These are phyloP conservation scores for Nemotelus nigrinus DNA, from an alignment of 2,888 invertebrate genomes.

Conservation along the genomic window DNA sequence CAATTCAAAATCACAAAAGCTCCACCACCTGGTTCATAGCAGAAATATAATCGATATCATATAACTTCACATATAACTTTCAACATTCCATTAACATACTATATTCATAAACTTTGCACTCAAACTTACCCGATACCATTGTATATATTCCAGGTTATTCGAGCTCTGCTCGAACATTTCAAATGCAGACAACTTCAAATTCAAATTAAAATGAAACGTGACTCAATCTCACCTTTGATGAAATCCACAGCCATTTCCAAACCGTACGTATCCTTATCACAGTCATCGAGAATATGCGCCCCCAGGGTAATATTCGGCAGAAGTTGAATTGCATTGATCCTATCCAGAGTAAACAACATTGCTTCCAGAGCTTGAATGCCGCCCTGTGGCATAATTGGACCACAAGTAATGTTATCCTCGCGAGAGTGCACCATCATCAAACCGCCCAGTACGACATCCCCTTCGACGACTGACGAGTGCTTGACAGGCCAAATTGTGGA, in stretches of 20 bases:
- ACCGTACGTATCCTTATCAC: constrained; percentile 95
- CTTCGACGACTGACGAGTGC: constrained; percentile 86
- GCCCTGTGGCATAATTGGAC: constrained; percentile 94
- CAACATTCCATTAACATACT: too few relatives aligned
- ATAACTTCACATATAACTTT: too few relatives aligned
- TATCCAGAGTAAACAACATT: constrained; percentile 90
- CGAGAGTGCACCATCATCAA: constrained; percentile 96
- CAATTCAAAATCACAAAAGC: too few relatives aligned
- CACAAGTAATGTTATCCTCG: constrained; percentile 87
- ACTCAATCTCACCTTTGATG: constrained; percentile 84
- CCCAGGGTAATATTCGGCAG: constrained; percentile 84
- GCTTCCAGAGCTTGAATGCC: constrained; percentile 89
- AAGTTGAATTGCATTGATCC: constrained; percentile 74
- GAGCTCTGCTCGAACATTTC: too few relatives aligned
- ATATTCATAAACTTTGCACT: too few relatives aligned
- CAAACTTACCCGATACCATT: too few relatives aligned
- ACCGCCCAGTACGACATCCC: constrained; percentile 88
- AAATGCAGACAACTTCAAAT: not conserved
- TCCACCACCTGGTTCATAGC: too few relatives aligned
- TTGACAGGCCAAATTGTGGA: constrained; percentile 78
- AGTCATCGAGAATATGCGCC: constrained; percentile 91
- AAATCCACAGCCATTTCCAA: constrained; percentile 96
- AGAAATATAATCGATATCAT: too few relatives aligned
- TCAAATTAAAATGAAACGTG: constrained; percentile 11
- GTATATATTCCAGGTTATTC: too few relatives aligned